Evolutionary conservation across 1,140 invertebrate species (phyloP), one percentile per base, ranked within the genome.

Genomic region (Pseudomyrmex dendroicus): DNA sequence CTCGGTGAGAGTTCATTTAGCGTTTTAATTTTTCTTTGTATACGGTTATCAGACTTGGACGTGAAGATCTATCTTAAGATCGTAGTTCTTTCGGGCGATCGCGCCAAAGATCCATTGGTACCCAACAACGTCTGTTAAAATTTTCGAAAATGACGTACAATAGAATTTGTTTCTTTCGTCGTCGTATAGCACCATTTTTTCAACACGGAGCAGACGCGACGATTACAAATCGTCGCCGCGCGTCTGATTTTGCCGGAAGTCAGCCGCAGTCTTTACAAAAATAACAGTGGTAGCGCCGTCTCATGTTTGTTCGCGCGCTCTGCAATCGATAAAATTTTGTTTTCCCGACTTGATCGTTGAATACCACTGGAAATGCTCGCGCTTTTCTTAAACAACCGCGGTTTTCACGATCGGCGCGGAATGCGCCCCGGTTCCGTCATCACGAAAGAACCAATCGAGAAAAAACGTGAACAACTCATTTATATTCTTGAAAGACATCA

Each of bases 401-500:
- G 70, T 68, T 68, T 86, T 59, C 57, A 35, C 9, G 57, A 59
- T 78, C 52, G 64, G 52, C 76, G 76, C 54, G 54, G 44, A n/a
- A 50, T 35, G 72, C 57, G 22, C 66, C 10, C 48, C 52, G 13
- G 73, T 59, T 46, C 35, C 35, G 22, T 68, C 66, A 83, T 83
- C 78, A 80, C 78, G 73, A 84, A 86, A 86, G 86, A 87, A 86
- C 52, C 63, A 59, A 80, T n/a, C 85, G 59, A 63, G 35, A 35
- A 35, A 72, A 83, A 86, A 89, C 84, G 74, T 82, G 84, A 84
- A 84, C 85, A 89, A 90, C 82, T 90, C 87, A 61, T 80, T 17
- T 35, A 35, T 35, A 87, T 89, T 76, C 68, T 87, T 93, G 90
- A 92, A 93, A 92, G 92, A 93, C 92, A 92, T 92, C 87, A 87